Percentiles rank a stretch among this genome's conserved stretches.
Conservation (phyloP, 2,888 invertebrate genomes). For the Carterocephalus palaemon region DNA sequence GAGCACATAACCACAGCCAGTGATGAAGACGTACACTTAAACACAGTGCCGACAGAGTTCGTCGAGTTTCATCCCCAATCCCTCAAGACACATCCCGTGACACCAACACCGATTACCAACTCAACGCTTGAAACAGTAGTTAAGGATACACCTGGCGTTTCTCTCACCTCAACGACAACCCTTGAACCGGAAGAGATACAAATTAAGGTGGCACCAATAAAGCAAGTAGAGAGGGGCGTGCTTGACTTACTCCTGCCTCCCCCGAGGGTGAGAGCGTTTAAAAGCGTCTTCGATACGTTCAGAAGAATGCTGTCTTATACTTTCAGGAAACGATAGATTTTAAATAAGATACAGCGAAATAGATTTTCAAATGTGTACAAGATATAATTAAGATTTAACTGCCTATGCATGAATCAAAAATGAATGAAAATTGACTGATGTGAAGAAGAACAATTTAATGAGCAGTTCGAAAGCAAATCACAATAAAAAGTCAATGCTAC, state of each 20-base stretch:
- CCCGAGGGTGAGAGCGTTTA: slow-evolving; percentile 51
- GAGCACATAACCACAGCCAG: slow-evolving; percentile 31
- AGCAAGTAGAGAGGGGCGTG: slow-evolving; percentile 46
- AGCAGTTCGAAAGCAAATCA: too few species aligned
- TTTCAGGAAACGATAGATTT: slow-evolving; percentile 37
- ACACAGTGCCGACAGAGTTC: slow-evolving; percentile 35
- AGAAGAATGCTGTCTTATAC: slow-evolving; percentile 52
- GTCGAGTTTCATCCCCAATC: slow-evolving; percentile 40
- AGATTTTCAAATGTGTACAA: not conserved
- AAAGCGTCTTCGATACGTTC: slow-evolving; percentile 51
- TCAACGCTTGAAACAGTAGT: too few species aligned
- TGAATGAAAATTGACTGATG: too few species aligned
- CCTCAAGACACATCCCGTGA: slow-evolving; percentile 26
- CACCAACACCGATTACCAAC: slow-evolving; percentile 36
- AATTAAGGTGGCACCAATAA: slow-evolving; percentile 39
- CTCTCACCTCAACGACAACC: slow-evolving; percentile 28
- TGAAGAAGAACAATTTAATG: too few species aligned
- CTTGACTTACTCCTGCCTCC: slow-evolving; percentile 58
- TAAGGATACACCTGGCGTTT: too few species aligned
- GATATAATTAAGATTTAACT: too few species aligned
- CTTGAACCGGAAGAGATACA: slow-evolving; percentile 34
- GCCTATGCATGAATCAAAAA: too few species aligned
- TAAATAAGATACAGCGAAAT: not conserved
- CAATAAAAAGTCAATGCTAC: too few species aligned
- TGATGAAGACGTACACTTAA: slow-evolving; percentile 39